Evolutionary conservation across 2,113 vertebrate species (phyloP).

Genomic region (Hemiscyllium ocellatum): DNA sequence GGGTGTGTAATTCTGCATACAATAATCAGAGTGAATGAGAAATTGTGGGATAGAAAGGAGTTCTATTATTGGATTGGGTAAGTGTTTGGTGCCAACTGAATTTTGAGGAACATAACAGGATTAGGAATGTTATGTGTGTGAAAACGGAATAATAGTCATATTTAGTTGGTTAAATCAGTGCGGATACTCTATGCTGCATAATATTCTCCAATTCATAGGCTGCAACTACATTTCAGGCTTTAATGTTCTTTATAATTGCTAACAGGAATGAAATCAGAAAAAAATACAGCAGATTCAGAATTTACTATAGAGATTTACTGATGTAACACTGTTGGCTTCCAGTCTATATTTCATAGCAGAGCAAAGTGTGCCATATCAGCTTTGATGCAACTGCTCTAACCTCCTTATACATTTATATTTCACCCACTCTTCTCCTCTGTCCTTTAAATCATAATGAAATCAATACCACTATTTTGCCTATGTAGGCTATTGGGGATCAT

Average conservation of each 20-base stretch:
- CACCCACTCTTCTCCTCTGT: background rate
- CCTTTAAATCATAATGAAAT: background rate
- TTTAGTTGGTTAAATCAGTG: constrained; percentile 30
- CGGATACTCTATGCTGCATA: background rate
- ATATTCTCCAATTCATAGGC: background rate
- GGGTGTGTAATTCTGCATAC: constrained; percentile 28
- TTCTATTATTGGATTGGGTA: constrained; percentile 8
- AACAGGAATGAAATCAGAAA: background rate
- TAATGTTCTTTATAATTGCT: constrained; percentile 22
- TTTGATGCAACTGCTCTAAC: background rate
- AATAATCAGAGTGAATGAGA: constrained; percentile 12
- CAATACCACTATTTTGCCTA: background rate
- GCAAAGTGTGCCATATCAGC: background rate
- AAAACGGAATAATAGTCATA: constrained; percentile 5
- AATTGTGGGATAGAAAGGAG: background rate
- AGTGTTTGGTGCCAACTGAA: background rate
- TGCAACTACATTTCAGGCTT: constrained; percentile 6
- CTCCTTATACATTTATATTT: background rate
- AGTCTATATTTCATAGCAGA: background rate
- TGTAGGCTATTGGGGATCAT: background rate
- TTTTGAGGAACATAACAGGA: constrained; percentile 36
- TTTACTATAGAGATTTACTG: background rate
- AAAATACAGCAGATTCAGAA: background rate
- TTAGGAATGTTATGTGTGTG: constrained; percentile 33
- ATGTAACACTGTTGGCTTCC: background rate